Evolutionary conservation across 1,140 invertebrate genomes (phyloP), one percentile per base, ranked within the genome.

Genomic region (Tetramorium parvispinum): DNA sequence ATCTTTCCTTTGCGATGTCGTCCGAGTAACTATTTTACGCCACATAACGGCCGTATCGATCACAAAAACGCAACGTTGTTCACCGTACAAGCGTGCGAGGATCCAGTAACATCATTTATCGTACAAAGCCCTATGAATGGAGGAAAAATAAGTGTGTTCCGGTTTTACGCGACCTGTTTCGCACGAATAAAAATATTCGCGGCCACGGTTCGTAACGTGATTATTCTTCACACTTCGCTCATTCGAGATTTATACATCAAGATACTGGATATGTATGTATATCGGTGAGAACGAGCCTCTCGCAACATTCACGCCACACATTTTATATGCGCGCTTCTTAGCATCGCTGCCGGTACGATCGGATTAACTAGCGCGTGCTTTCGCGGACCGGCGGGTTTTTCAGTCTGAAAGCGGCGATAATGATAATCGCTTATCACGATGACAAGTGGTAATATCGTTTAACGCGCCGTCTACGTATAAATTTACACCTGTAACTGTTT

Each of bases 101-200:
- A 51, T 87, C 18, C 46, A 4, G 59, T 46, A 83, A 86, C 51
- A 63, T 78, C 83, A 71, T 87, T 89, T 89, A 83, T 78, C 57
- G 81, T 71, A n/a, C 43, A 37, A 49, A 27, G 78, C 63, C 68
- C 66, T 65, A 61, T 82, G 75, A 87, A 91, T 88, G 76, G 81
- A 78, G 79, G 89, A 85, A 90, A 91, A 87, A 88, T 86, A 90
- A 77, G 57, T 57, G 73, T 66, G 59, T 78, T 65, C 87, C 61
- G 88, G 87, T 87, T 86, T 75, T 43, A 18, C 59, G 83, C 89
- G 85, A 88, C 85, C 89, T 91, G 85, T 88, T 91, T 88, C 18
- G 55, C 59, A 0, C 16, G 27, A 66, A 86, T 83, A 91, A 89
- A 91, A 91, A 89, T 89, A 53, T 70, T 43, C 27, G 66, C 43